Evolutionary conservation across 2,797 vertebrate genomes (phyloP).

Genomic region (Zenarchopterus dispar): DNA sequence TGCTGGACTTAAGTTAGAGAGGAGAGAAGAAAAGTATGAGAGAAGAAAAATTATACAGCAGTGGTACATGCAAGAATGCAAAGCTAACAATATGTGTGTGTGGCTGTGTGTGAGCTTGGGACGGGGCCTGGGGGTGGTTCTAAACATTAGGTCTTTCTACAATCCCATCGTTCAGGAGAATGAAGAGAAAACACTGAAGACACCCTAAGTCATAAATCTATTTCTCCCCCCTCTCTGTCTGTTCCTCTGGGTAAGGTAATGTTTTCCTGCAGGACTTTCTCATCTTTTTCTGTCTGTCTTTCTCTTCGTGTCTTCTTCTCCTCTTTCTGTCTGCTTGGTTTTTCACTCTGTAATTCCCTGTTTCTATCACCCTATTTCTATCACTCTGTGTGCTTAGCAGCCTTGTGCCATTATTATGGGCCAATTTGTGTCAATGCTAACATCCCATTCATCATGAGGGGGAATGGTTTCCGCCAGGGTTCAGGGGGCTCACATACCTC

Average conservation of each 20-base stretch:
- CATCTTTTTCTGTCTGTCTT: constrained; percentile 33
- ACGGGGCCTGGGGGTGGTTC: constrained; percentile 23
- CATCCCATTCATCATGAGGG: constrained; percentile 85
- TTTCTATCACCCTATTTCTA: constrained; percentile 59
- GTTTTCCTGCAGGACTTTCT: constrained; percentile 50
- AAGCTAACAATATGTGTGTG: constrained; percentile 9
- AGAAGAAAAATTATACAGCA: background rate
- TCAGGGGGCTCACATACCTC: constrained; percentile 73
- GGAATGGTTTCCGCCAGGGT: constrained; percentile 70
- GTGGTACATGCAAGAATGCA: constrained; percentile 25
- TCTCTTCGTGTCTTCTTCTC: constrained; percentile 25
- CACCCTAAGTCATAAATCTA: constrained; percentile 64
- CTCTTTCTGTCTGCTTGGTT: constrained; percentile 20
- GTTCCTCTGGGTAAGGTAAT: constrained; percentile 63
- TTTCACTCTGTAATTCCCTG: constrained; percentile 56
- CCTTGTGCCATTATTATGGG: constrained; percentile 83
- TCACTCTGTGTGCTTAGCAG: constrained; percentile 73
- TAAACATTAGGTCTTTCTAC: constrained; percentile 47
- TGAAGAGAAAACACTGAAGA: constrained; percentile 69
- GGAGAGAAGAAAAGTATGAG: background rate
- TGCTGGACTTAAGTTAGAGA: background rate
- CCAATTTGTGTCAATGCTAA: constrained; percentile 81
- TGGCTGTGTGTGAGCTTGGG: constrained; percentile 29
- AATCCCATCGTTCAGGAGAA: constrained; percentile 57
- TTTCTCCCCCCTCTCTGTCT: constrained; percentile 20